Conservation (phyloP, 2,113 vertebrate species). For the Arizona elegans region DNA sequence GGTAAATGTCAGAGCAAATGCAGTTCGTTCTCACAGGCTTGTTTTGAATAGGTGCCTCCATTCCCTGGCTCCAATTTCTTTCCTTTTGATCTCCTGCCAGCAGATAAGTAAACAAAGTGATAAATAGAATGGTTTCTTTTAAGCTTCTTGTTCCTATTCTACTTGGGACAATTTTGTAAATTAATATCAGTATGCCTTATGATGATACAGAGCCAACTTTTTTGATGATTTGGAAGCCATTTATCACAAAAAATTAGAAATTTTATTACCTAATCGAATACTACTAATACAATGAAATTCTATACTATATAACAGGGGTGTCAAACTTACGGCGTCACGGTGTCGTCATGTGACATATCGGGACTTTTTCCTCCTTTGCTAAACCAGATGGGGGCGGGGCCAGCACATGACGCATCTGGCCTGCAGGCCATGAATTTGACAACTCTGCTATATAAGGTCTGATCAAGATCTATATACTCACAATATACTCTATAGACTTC, state of each 20-base stretch:
- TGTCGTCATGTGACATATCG: too few species aligned
- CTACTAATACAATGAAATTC: constrained; percentile 37
- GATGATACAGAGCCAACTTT: constrained; percentile 12
- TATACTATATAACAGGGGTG: background rate
- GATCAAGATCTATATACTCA: constrained; percentile 6
- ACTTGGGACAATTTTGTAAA: constrained; percentile 17
- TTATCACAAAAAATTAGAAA: constrained; percentile 16
- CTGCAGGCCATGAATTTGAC: too few species aligned
- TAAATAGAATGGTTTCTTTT: constrained; percentile 31
- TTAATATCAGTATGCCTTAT: background rate
- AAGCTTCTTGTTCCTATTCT: constrained; percentile 19
- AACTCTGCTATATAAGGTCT: background rate
- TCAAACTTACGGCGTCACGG: too few species aligned
- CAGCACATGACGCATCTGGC: too few species aligned
- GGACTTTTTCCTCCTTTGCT: too few species aligned
- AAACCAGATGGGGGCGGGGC: too few species aligned
- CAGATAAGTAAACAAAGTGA: constrained; percentile 48
- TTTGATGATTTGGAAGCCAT: background rate
- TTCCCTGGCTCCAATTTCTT: constrained; percentile 40
- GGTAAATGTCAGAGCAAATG: constrained; percentile 52
- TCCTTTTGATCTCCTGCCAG: constrained; percentile 20
- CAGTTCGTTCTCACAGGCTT: constrained; percentile 51
- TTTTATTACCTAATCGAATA: constrained; percentile 36
- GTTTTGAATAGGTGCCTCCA: constrained; percentile 55
- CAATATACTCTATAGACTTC: background rate